phyloP scores from a whole-genome alignment of 2,797 vertebrate genomes.

The Pteronotus mesoamericanus region DNA sequence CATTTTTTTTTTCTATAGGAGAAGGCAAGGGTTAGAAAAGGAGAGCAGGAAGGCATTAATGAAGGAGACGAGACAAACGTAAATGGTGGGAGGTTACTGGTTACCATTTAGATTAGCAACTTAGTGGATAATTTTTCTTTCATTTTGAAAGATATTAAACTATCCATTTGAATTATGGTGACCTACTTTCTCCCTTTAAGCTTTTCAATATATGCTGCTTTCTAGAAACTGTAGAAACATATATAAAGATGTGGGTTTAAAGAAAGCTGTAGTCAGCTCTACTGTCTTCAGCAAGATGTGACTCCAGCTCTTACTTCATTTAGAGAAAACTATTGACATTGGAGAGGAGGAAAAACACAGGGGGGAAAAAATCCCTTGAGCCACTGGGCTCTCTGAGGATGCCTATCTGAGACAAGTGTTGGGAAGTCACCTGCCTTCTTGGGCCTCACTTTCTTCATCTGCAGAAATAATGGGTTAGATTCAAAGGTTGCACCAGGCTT shows the following conservation, averaged over 20 bases:
- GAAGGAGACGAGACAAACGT: background rate
- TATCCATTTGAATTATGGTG: conserved; percentile 19
- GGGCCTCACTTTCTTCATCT: background rate
- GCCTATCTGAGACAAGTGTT: background rate
- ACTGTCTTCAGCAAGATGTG: background rate
- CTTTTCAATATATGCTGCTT: background rate
- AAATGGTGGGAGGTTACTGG: background rate
- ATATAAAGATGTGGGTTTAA: background rate
- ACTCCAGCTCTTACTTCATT: background rate
- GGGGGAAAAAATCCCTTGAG: background rate
- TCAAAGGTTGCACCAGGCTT: background rate
- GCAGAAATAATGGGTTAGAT: background rate
- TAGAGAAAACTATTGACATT: background rate
- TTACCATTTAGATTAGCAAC: conserved; percentile 3
- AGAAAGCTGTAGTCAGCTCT: background rate
- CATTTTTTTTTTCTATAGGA: background rate
- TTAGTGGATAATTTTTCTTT: conserved; percentile 12
- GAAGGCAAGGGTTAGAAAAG: background rate
- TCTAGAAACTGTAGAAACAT: background rate
- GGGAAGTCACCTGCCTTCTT: background rate
- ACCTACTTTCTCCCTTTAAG: conserved; percentile 39
- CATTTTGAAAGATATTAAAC: conserved; percentile 16
- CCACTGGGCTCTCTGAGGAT: background rate
- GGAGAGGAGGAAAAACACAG: background rate
- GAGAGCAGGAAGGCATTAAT: background rate